Evolutionary conservation across 35 echinoderm and acorn worm species (phyloP), one percentile per base, ranked within the genome.

Genomic region (Chiridota heheva): DNA sequence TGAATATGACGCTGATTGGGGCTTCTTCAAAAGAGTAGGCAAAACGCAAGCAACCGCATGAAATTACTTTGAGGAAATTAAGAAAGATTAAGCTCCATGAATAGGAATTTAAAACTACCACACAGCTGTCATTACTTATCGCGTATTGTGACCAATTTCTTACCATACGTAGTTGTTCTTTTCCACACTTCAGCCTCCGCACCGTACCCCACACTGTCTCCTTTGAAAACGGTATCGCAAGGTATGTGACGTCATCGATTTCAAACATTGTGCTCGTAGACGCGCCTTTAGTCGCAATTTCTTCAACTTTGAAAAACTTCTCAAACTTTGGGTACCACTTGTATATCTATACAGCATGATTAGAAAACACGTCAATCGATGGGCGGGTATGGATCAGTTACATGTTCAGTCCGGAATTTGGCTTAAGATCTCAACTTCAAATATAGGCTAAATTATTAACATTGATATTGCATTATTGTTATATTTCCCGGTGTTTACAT

Each of bases 231-330:
- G 69, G 69, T 25, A 72, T 12, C 5, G 69, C 69, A 27, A 72
- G 69, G 13, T 72, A 72, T 16, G 49, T 44, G n/a, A 22, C 37
- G 7, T 27, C 69, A 30, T 44, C 29, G 24, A 72, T 40, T 47
- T 72, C 69, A 46, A 72, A 72, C 69, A 72, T 72, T n/a, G n/a
- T 28, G 3, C 40, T 45, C 29, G 69, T 28, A 26, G 5, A 42
- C 2, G 40, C 37, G 6, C 69, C 69, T 2, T 72, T 45, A 2
- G 69, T 72, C 20, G 69, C 36, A n/a, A 72, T 46, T 10, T 42
- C 69, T 44, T 72, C 40, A 13, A 72, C 69, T 28, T 72, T 72
- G 69, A 46, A 72, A 30, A 72, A 72, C 40, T 72, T 72, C 36
- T 72, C 69, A 44, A 15, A 72, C 44, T 44, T 40, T 42, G 69